Evolutionary conservation across 2,888 invertebrate genomes (phyloP), one percentile per base, ranked within the genome.

Genomic region (Tethea ocularis): DNA sequence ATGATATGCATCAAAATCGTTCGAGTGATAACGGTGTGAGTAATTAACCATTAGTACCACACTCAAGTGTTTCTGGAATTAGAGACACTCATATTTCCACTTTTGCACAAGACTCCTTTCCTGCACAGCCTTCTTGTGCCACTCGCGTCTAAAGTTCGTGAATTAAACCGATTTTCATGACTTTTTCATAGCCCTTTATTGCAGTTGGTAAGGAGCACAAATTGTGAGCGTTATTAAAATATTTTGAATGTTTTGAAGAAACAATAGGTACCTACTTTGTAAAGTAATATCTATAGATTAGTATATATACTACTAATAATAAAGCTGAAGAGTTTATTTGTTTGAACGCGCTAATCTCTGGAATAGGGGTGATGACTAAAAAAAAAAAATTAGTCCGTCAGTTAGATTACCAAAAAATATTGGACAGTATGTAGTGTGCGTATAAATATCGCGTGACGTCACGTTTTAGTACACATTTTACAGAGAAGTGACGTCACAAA

Each of bases 41-140:
- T 46, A 46, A 46, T 56, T 52, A 41, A 26, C 38, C 20, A 4
- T 26, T 38, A 55, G 23, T 24, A 46, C 52, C 46, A 36, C 51
- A 56, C 53, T 58, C 55, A 59, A 60, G 51, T 60, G 55, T 57
- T 52, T 29, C 61, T 59, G 41, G 57, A 73, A 77, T 75, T 73
- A 74, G 74, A 69, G 72, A 71, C 74, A 65, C 75, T 78, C 68
- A 77, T 74, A 74, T 73, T 78, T 72, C 73, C 70, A 75, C 77
- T 74, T 70, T 46, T 61, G 52, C 57, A 26, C 60, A 52, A 67
- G 61, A 66, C 64, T 63, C 61, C 56, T 46, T 60, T 68, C 75
- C 72, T 66, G 64, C 58, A 57, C 59, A 59, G 60, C 66, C 66
- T 66, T 62, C 64, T 60, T 57, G 66, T 63, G 46, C 57, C 55